Base-by-base conservation (phyloP, 2,797 vertebrate species). In the Microctenopoma lineatum region DNA sequence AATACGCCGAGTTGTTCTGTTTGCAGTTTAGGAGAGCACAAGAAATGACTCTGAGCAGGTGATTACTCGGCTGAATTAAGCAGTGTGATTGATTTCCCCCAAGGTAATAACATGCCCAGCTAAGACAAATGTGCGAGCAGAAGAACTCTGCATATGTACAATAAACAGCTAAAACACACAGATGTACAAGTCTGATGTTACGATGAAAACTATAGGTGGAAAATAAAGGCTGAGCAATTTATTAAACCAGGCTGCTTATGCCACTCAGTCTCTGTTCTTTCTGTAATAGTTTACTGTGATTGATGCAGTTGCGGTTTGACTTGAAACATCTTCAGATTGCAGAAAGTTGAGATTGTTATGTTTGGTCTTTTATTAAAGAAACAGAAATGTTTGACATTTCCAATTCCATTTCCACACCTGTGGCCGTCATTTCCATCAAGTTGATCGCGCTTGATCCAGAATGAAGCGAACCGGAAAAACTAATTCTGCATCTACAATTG, bases 11-110 rank as follows among this genome's bases (percentile, higher is more conserved):
- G 73, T 13, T 2, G 44, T 59, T 79, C 61, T 77, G 83, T 83
- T 81, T 46, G 74, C 72, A 75, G 67, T 82, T 87, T 74, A 84
- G 75, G 54, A 69, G 77, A 73, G 73, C 67, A 61, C 46, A 27
- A 79, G 75, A 73, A 90, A 90, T 72, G 62, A 83, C 75, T 84
- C 42, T 66, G 62, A 85, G 87, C 67, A 71, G 83, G 86, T 81
- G 84, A 90, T 88, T 86, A 85, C 75, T 66, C 27, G 79, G 73
- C 73, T 72, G 84, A 85, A 87, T 85, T 80, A 86, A 80, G 73
- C 54, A 21, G 60, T 6, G 42, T 81, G 81, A 88, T 89, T 70
- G 83, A 89, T 90, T 84, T 75, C 56, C 82, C 68, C 46, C 0
- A 71, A 73, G 83, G 84, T 74, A 84, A 86, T 84, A 83, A 81